Conservation (phyloP, 2,113 vertebrate species). For the Danionella cerebrum region DNA sequence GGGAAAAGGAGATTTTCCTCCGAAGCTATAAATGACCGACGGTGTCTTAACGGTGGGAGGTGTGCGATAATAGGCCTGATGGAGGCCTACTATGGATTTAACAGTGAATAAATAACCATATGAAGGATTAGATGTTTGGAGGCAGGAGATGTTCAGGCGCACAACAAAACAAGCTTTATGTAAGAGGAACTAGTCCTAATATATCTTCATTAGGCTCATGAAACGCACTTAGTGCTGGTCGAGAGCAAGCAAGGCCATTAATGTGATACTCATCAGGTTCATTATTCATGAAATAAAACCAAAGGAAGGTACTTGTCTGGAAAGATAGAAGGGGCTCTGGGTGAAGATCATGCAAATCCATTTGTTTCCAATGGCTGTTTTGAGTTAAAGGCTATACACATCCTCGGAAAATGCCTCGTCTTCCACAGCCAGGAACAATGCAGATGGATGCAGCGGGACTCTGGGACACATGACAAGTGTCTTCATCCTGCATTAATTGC, state of each 20-base stretch:
- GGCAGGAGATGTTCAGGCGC: not conserved
- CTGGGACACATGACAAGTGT: slow-evolving; percentile 92
- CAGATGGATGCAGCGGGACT: slow-evolving; percentile 79
- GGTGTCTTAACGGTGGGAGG: slow-evolving; percentile 52
- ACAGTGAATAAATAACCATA: slow-evolving; percentile 50
- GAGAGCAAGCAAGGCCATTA: not conserved
- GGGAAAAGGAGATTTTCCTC: slow-evolving; percentile 50
- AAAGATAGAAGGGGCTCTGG: slow-evolving; percentile 37
- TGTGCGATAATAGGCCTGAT: slow-evolving; percentile 56
- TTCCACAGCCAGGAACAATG: slow-evolving; percentile 79
- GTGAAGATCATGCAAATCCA: slow-evolving; percentile 53
- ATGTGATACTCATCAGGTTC: not conserved
- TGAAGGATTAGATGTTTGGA: not conserved
- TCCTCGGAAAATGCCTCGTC: slow-evolving; percentile 46
- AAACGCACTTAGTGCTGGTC: not conserved
- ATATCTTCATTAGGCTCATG: slow-evolving; percentile 21
- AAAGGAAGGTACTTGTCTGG: slow-evolving; percentile 13
- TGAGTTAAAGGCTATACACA: slow-evolving; percentile 35
- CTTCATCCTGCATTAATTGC: slow-evolving; percentile 99
- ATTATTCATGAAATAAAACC: slow-evolving; percentile 8
- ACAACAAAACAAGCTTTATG: slow-evolving; percentile 8
- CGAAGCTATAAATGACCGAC: slow-evolving; percentile 59
- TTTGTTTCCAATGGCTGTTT: slow-evolving; percentile 52
- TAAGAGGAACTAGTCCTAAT: not conserved
- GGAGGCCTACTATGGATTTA: slow-evolving; percentile 53